Percentiles rank a stretch among this genome's conserved stretches.
Conservation (phyloP, 30 jellyfish, hydroid and myxozoan species). For the Sanderia malayensis region DNA sequence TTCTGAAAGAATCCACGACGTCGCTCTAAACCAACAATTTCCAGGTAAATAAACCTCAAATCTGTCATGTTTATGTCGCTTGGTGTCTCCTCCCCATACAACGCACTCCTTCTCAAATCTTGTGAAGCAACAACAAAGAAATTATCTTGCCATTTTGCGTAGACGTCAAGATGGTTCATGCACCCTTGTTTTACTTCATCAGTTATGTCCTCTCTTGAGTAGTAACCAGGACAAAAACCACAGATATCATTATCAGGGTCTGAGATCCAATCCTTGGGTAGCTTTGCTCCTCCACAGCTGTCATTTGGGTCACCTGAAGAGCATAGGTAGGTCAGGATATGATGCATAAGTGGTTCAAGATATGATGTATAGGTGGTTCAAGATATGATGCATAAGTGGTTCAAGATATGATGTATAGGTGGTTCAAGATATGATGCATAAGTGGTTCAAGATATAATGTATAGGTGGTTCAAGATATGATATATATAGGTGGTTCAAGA, state of each 20-base stretch:
- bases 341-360: no score
- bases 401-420: no score
- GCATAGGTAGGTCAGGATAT: neutral
- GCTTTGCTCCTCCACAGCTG: neutral
- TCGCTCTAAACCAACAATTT: conserved; percentile 71
- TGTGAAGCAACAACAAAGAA: conserved; percentile 60
- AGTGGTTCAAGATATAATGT: no score
- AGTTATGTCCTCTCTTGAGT: conserved; percentile 4
- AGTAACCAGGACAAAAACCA: conserved; percentile 49
- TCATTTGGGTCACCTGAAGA: conserved; percentile 5
- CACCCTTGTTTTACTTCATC: neutral
- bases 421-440: no score
- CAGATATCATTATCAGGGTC: conserved; percentile 12
- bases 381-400: no score
- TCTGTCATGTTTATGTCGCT: conserved; percentile 35
- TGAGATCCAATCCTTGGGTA: conserved; percentile 44
- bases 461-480: no score
- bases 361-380: no score
- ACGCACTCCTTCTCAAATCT: conserved; percentile 51
- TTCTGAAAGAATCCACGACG: conserved; percentile 71
- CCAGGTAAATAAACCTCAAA: conserved; percentile 59
- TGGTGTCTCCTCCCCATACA: conserved; percentile 57
- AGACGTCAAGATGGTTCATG: neutral
- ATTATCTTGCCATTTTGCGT: conserved; percentile 62
- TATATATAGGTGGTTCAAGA: no score